Evolutionary conservation across 2,888 invertebrate genomes (phyloP).

Genomic region (Nysson spinosus): DNA sequence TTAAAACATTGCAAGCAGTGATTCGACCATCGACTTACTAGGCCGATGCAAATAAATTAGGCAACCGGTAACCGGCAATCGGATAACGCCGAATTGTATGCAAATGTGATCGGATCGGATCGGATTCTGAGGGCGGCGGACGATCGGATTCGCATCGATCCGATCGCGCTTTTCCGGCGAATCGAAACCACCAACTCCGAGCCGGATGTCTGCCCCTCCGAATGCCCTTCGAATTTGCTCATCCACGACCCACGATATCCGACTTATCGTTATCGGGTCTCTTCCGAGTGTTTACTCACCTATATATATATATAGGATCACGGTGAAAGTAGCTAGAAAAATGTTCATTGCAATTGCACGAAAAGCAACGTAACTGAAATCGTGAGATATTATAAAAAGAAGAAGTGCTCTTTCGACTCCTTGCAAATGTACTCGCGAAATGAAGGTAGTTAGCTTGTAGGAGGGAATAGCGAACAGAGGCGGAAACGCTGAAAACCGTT

Average conservation of each 20-base stretch:
- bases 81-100: constrained; percentile 65
- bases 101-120: constrained; percentile 63
- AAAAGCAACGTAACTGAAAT: too few relatives aligned
- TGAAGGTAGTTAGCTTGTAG: too few relatives aligned
- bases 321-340: neutral
- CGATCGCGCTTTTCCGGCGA: constrained; percentile 13
- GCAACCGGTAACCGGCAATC: too few relatives aligned
- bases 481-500: too few relatives aligned
- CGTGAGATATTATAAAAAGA: too few relatives aligned
- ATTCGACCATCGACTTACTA: constrained; percentile 39
- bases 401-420: too few relatives aligned
- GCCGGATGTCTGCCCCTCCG: too few relatives aligned
- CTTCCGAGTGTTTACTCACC: constrained; percentile 23
- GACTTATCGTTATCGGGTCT: constrained; percentile 49
- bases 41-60: constrained; percentile 55
- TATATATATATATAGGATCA: neutral
- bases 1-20: too few relatives aligned
- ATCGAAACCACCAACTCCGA: constrained; percentile 30
- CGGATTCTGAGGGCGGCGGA: constrained; percentile 50
- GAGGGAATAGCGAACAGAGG: too few relatives aligned
- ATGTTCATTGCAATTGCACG: too few relatives aligned
- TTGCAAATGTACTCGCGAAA: too few relatives aligned
- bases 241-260: constrained; percentile 19
- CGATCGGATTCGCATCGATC: constrained; percentile 44
- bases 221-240: constrained; percentile 22